Conservation (phyloP, 2,113 vertebrate genomes). For the Limanda limanda region DNA sequence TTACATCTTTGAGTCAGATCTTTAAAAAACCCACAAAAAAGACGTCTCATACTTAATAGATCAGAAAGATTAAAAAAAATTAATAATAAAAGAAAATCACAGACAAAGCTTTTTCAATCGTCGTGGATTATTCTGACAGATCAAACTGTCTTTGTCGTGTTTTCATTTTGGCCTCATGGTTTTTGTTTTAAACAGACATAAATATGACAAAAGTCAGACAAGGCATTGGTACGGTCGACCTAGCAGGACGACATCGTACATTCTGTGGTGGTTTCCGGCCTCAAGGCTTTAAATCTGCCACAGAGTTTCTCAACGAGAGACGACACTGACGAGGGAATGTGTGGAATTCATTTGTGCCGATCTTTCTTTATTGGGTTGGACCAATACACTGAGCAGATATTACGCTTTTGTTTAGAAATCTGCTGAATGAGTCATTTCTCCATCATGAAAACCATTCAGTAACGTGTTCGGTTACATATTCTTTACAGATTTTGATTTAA, state of each 20-base stretch:
- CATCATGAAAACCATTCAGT: neutral
- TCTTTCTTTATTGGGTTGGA: neutral
- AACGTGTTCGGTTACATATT: too few species aligned
- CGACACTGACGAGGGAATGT: conserved; percentile 6
- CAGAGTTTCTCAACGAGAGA: conserved; percentile 9
- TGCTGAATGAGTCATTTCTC: neutral
- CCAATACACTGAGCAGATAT: neutral
- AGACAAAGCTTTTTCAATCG: conserved; percentile 8
- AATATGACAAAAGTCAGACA: conserved; percentile 26
- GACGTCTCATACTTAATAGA: neutral
- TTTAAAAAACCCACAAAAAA: neutral
- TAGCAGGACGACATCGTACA: conserved; percentile 29
- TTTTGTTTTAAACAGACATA: neutral
- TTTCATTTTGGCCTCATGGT: conserved; percentile 34
- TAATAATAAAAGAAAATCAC: neutral
- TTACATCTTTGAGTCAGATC: conserved; percentile 29
- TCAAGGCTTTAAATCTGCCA: conserved; percentile 3
- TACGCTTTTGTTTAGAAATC: neutral
- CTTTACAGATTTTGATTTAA: too few species aligned
- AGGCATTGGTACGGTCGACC: conserved; percentile 44
- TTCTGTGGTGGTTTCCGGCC: neutral
- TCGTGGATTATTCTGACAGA: neutral
- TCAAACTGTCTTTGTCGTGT: neutral
- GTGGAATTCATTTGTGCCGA: conserved; percentile 2
- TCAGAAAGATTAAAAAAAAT: neutral